Evolutionary conservation across 1,140 invertebrate species (phyloP), one percentile per base, ranked within the genome.

Genomic region (fruit fly (Drosophila melanogaster)): DNA sequence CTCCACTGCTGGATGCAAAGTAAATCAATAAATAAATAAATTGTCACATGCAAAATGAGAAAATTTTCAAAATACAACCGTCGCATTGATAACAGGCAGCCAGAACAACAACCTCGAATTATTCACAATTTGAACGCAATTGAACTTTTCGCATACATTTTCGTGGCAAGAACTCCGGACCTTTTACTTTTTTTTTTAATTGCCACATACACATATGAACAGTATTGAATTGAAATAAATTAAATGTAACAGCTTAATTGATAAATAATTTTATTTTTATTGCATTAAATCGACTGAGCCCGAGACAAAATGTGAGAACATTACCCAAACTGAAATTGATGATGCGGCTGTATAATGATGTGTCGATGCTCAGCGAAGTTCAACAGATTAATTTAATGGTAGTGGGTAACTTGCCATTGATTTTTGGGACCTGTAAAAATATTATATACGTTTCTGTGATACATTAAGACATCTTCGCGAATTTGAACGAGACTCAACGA

Each of bases 1-100:
- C 22, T 44, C 14, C 35, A 53, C 43, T 24, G 72, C 49, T 47
- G 58, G 22, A 70, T 65, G 67, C 56, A 60, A 79, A 85, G 83
- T 87, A 87, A 86, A 87, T 86, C 83, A 87, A 87, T 89, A 79
- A 87, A 87, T 87, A 84, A 83, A 87, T 87, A 90, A 90, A 87
- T 89, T 87, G 84, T 47, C 76, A 33, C 85, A 87, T 89, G 79
- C 83, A 79, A 87, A 79, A 87, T 87, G 84, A 84, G 79, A 62
- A 74, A 85, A 37, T 62, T 77, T 46, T 26, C 60, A 50, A 70
- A 70, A 70, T 53, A 50, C 58, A 65, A 35, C 56, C 26, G 38
- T 24, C 40, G 54, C 14, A 44, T 57, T 41, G 59, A 80, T 30
- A 67, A 71, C 58, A 54, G 38, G 7, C 41, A 80, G 38, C 70